phyloP scores from a whole-genome alignment of 2,888 invertebrate species.

The Ochlodes sylvanus region DNA sequence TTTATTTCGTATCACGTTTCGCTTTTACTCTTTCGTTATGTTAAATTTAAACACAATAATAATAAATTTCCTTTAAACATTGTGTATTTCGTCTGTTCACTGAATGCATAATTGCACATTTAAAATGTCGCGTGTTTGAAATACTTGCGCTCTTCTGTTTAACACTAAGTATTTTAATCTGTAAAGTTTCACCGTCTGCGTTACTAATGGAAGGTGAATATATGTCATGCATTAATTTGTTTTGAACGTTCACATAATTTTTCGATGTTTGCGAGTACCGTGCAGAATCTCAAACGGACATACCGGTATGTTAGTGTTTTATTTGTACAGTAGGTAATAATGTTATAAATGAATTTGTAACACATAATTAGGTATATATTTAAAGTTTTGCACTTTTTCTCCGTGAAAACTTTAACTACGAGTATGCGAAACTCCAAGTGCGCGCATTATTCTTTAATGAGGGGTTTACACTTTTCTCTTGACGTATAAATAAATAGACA shows the following conservation, averaged over 20 bases:
- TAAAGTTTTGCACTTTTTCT: no score
- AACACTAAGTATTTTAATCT: constrained; percentile 7
- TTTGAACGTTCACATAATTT: background rate
- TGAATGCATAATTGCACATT: constrained; percentile 13
- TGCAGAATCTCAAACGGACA: no score
- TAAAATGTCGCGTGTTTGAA: constrained; percentile 9
- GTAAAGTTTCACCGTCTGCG: constrained; percentile 2
- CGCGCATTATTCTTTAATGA: no score
- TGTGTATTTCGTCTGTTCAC: background rate
- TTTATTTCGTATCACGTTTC: background rate
- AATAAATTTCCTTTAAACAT: background rate
- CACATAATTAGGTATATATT: no score
- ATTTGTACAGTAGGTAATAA: no score
- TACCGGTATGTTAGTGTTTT: no score
- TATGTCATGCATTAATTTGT: constrained; percentile 1
- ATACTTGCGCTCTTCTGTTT: constrained; percentile 5
- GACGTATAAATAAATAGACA: no score
- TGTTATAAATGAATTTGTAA: no score
- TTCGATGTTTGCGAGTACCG: no score
- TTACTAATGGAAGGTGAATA: constrained; percentile 2
- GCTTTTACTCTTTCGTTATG: background rate
- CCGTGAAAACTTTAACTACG: no score
- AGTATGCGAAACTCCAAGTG: no score
- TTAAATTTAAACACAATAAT: constrained; percentile 7
- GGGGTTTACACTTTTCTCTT: no score